Evolutionary conservation across 2,888 invertebrate species (phyloP).

Genomic region (Latrodectus hesperus): DNA sequence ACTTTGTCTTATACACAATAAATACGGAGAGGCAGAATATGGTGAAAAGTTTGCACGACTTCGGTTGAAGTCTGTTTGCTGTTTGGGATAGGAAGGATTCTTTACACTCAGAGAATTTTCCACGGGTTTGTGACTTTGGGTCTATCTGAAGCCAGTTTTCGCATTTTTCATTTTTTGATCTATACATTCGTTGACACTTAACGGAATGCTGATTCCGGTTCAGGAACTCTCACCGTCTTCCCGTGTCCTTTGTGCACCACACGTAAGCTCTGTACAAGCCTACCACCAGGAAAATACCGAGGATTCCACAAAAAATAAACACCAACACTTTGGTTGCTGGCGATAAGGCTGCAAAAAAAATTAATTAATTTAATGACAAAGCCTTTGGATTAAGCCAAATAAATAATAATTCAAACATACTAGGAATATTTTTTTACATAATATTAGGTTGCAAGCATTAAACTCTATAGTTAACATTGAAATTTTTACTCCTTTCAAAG

Average conservation of each 20-base stretch:
- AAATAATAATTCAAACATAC: background rate
- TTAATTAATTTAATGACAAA: background rate
- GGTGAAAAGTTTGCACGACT: background rate
- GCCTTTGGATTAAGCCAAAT: background rate
- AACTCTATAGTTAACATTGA: too few species aligned
- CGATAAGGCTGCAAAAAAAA: conserved; percentile 35
- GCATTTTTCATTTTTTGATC: background rate
- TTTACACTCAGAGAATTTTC: background rate
- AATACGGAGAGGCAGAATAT: background rate
- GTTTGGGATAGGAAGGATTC: background rate
- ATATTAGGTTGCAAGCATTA: too few species aligned
- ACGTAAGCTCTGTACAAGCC: conserved; percentile 49
- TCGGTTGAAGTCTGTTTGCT: background rate
- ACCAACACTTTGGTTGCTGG: conserved; percentile 54
- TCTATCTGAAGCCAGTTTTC: conserved; percentile 4
- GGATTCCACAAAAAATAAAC: conserved; percentile 44
- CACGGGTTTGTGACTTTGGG: background rate
- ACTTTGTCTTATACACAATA: background rate
- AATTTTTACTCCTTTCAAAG: too few species aligned
- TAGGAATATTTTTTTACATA: background rate
- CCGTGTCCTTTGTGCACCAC: conserved; percentile 51
- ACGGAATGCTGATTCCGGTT: background rate
- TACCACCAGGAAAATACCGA: conserved; percentile 42
- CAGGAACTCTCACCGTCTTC: conserved; percentile 6
- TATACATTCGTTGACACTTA: conserved; percentile 10